Base-by-base conservation (phyloP, 2,888 invertebrate species). In the Drosophila gaucha region DNA sequence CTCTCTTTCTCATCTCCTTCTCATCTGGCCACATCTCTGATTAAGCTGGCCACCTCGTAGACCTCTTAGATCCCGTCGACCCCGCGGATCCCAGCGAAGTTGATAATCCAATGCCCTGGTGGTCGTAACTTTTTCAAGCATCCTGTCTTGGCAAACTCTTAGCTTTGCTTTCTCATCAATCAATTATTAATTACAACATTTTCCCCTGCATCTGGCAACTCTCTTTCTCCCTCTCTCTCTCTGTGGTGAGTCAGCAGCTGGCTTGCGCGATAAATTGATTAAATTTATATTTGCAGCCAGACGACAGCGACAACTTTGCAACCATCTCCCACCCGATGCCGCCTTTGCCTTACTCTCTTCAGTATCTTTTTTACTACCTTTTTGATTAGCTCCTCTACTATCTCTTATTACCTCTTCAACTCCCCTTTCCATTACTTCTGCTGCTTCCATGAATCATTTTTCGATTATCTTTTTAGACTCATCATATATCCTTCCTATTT, bases 161-260 rank as follows among this genome's bases (percentile, higher is more conserved):
- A 30, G 20, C 33, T 33, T 24, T 47, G 41, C 66, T 57, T 33
- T 49, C 74, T 69, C 73, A 76, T 78, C 86, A 83, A 86, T 86
- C 78, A 88, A 78, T 78, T 80, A 74, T 83, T 86, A 88, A 88
- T 86, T 86, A 86, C 84, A 83, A 70, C 66, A 59, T 26, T 43
- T 54, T 22, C 35, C 33, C 44, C 33, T n/a, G 9, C 10, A 38
- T 26, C 8, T 38, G 24, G 14, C 14, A 14, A 5, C 44, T 18
- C 26, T 16, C 28, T 3, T 3, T 24, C 4, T 9, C 3, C 24
- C 3, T 14, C 24, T 9, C 33, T 1, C 1, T 28, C 12, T 4
- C 5, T n/a, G 6, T 20, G 24, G 41, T 59, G 51, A 51, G 1
- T 51, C 51, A 51, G 51, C 50, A 28, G 50, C 38, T 49, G 18